Evolutionary conservation across 2,113 vertebrate species (phyloP), one percentile per base, ranked within the genome.

Genomic region (Diadophis punctatus): DNA sequence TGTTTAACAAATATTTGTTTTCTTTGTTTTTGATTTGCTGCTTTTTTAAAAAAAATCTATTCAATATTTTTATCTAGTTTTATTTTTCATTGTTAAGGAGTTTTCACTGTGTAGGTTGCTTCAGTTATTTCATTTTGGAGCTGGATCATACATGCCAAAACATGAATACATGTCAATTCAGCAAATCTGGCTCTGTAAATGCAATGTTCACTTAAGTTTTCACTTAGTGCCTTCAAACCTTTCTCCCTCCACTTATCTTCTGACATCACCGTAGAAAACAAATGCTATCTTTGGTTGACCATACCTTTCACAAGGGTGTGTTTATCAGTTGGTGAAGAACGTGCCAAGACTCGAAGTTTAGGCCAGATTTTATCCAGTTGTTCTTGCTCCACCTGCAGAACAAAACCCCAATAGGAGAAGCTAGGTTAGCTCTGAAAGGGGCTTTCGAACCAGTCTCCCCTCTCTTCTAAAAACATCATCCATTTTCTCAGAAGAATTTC

Each of bases 241-340:
- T 39, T 34, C 25, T 30, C 34, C 12, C 4, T 18, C 34, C 34
- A 48, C 30, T 48, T 49, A 14, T 68, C 9, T n/a, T 49, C 30
- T 53, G 87, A 48, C 27, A 85, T 85, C 56, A 90, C 58, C 25
- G 22, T 90, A 34, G 58, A 39, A 7, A 49, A 23, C 34, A 49
- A 49, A 16, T 84, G 53, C 22, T 7, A 8, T 18, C 16, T 68
- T 68, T 18, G 52, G 53, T 34, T 2, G 6, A 14, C 9, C 98
- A 96, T 96, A 99, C 99, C 99, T 99, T 99, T 99, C 48, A 99
- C 99, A 14, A 99, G 97, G 0, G 99, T 99, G 97, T 99, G 99
- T 96, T 99, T 99, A 95, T 99, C 99, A 0, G 99, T 99, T 0
- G 99, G 99, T 0, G 99, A 99, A 0, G 99, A 99, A 1, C 99